phyloP scores from a whole-genome alignment of 1,140 invertebrate genomes.

The Drosophila melanica region DNA sequence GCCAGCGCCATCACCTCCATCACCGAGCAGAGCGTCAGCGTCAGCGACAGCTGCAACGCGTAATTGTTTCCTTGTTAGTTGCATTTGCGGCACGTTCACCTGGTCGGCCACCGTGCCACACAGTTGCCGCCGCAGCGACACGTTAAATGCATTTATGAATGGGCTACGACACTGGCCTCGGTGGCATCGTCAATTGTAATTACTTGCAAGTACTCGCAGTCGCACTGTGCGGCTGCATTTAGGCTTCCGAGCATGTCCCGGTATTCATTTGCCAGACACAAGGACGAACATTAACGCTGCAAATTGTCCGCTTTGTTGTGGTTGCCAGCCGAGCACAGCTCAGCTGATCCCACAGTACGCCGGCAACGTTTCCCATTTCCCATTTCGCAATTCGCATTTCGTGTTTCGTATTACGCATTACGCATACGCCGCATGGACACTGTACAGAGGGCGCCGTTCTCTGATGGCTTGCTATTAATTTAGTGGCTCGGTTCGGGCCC shows the following conservation, averaged over 20 bases:
- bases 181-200: conserved; percentile 74
- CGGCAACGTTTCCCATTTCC: conserved; percentile 31
- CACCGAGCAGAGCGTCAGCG: conserved; percentile 2
- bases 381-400: conserved; percentile 14
- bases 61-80: conserved; percentile 82
- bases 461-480: conserved; percentile 70
- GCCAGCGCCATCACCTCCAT: conserved; percentile 14
- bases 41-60: conserved; percentile 57
- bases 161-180: conserved; percentile 11
- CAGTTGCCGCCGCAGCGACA: conserved; percentile 26
- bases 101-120: conserved; percentile 49
- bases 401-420: conserved; percentile 50
- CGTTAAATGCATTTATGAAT: conserved; percentile 32
- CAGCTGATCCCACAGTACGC: conserved; percentile 13
- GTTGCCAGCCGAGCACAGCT: conserved; percentile 42
- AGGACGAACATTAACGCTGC: conserved; percentile 73
- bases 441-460: not conserved
- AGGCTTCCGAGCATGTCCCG: conserved; percentile 37
- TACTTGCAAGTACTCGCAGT: conserved; percentile 65
- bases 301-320: conserved; percentile 80
- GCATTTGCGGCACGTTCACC: conserved; percentile 59
- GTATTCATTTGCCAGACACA: conserved; percentile 62
- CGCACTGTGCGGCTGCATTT: conserved; percentile 42
- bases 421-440: conserved; percentile 60
- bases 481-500: conserved; percentile 52